Conservation (phyloP, 2,888 invertebrate species). For the Ceraclea dissimilis region DNA sequence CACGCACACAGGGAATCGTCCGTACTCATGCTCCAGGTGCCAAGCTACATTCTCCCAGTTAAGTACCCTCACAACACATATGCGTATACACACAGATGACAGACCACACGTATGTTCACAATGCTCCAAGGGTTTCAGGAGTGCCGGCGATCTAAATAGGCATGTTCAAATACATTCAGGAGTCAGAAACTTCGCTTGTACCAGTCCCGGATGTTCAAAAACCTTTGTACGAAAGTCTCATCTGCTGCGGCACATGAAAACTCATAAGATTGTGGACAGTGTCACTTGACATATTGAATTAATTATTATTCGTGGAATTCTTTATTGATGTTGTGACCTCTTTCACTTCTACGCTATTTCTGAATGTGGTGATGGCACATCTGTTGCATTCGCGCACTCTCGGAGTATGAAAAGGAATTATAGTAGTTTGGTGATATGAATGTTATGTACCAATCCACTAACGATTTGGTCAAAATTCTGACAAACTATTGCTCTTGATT, state of each 20-base stretch:
- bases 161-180: conserved; percentile 14
- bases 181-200: conserved; percentile 16
- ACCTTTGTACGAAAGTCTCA: conserved; percentile 21
- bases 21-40: conserved; percentile 88
- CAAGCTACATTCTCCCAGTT: conserved; percentile 79
- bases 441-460: too few species aligned
- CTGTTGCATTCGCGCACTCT: too few species aligned
- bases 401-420: too few species aligned
- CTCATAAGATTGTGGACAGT: conserved; percentile 11
- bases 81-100: conserved; percentile 11
- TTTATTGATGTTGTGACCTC: not conserved
- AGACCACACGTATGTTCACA: conserved; percentile 11
- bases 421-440: too few species aligned
- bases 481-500: too few species aligned
- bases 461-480: too few species aligned
- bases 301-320: not conserved
- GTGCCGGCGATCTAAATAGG: conserved; percentile 11
- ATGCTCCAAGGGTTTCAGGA: conserved; percentile 11
- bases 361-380: too few species aligned
- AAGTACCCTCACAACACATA: conserved; percentile 14
- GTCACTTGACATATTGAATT: conserved; percentile 4
- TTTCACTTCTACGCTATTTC: not conserved
- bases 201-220: conserved; percentile 12
- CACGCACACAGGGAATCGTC: conserved; percentile 90
- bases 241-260: conserved; percentile 18